phyloP scores from a whole-genome alignment of 2,113 vertebrate species.

The Poeciliopsis retropinna region DNA sequence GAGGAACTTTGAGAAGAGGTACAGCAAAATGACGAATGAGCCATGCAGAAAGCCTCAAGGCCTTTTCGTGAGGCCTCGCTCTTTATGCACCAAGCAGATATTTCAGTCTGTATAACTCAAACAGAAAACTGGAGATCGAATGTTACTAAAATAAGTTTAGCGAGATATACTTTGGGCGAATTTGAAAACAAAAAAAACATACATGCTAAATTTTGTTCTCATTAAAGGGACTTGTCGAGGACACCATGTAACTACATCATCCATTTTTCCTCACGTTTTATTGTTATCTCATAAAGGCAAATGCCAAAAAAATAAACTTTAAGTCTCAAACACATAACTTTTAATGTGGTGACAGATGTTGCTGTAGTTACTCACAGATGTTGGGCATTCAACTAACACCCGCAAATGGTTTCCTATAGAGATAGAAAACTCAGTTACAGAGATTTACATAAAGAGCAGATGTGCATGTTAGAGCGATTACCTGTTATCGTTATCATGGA shows the following conservation, averaged over 20 bases:
- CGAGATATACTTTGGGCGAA: background rate
- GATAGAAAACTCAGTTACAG: constrained; percentile 11
- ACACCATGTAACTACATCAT: constrained; percentile 10
- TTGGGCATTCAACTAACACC: constrained; percentile 19
- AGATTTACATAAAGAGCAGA: constrained; percentile 44
- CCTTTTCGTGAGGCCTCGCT: background rate
- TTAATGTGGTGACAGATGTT: constrained; percentile 63
- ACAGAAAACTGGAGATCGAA: background rate
- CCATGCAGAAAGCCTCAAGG: too few species aligned
- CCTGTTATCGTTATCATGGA: constrained; percentile 68
- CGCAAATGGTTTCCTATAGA: constrained; percentile 16
- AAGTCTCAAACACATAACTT: constrained; percentile 37
- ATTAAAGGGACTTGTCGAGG: constrained; percentile 2
- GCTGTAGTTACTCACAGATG: constrained; percentile 35
- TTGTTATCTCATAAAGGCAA: constrained; percentile 34
- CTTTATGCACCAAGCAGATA: background rate
- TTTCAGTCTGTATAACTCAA: too few species aligned
- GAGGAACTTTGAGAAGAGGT: background rate
- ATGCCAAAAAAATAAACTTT: constrained; percentile 33
- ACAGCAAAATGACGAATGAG: too few species aligned
- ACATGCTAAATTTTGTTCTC: background rate
- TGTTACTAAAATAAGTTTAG: background rate
- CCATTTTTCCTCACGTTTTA: constrained; percentile 25
- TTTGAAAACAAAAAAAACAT: background rate
- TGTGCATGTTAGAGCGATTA: constrained; percentile 45